Conservation (phyloP, 1,140 invertebrate genomes). For the Halictus rubicundus region DNA sequence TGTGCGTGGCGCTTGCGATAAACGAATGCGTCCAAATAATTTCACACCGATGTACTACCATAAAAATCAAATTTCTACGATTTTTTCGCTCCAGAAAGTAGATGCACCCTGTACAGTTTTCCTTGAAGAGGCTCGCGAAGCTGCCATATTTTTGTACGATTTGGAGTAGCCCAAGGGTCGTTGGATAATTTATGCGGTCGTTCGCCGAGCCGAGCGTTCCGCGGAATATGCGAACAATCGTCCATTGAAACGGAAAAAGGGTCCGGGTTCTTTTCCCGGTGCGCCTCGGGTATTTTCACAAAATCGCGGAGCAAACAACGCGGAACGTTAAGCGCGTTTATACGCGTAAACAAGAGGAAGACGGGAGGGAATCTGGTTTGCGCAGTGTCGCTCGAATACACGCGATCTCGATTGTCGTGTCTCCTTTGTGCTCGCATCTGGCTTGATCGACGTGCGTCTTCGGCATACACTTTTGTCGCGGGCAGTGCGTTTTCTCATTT, state of each 20-base stretch:
- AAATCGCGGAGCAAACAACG: constrained; percentile 4
- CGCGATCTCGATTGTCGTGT: constrained; percentile 4
- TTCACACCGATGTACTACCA: too few relatives aligned
- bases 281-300: not conserved
- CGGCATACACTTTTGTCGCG: not conserved
- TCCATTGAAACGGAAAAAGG: not conserved
- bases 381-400: not conserved
- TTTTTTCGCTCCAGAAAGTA: too few relatives aligned
- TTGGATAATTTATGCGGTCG: too few relatives aligned
- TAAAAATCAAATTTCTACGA: too few relatives aligned
- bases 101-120: too few relatives aligned
- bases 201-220: not conserved
- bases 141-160: too few relatives aligned
- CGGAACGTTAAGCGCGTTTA: constrained; percentile 6
- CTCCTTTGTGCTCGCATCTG: constrained; percentile 7
- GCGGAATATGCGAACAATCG: not conserved
- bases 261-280: not conserved
- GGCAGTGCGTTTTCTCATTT: not conserved
- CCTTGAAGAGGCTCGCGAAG: too few relatives aligned
- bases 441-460: not conserved
- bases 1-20: too few relatives aligned
- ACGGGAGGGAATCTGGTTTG: too few relatives aligned
- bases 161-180: too few relatives aligned
- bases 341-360: not conserved
- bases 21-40: too few relatives aligned